Conservation (phyloP, 2,797 vertebrate genomes). For the Threskiornis aethiopicus region DNA sequence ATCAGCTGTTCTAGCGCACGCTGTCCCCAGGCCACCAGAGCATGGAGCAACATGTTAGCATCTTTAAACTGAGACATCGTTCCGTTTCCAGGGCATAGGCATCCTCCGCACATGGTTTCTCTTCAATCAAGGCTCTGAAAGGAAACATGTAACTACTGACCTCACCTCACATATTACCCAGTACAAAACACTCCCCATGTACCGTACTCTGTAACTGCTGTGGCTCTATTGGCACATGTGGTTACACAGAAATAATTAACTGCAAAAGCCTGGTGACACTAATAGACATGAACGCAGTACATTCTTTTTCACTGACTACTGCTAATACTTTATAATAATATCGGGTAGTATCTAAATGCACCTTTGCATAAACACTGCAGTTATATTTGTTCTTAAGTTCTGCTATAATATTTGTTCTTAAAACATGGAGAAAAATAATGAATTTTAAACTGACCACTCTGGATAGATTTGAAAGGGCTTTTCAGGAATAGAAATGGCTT, state of each 20-base stretch:
- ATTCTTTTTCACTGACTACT: neutral
- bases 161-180: neutral
- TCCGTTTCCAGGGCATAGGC: neutral
- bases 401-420: neutral
- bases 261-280: neutral
- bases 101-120: neutral
- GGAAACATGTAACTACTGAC: neutral
- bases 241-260: neutral
- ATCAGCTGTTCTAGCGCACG: fast-evolving
- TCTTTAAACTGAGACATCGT: neutral
- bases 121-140: neutral
- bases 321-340: neutral
- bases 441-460: neutral
- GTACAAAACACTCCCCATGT: fast-evolving
- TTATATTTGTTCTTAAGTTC: neutral
- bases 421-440: neutral
- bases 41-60: fast-evolving
- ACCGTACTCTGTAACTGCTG: neutral
- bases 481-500: neutral
- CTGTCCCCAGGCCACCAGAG: neutral
- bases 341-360: fast-evolving
- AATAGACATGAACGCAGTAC: neutral
- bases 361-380: neutral
- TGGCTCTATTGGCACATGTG: neutral
- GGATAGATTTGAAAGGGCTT: neutral